Base-by-base conservation (phyloP, 1,140 invertebrate species). In the Achatina immaculata region DNA sequence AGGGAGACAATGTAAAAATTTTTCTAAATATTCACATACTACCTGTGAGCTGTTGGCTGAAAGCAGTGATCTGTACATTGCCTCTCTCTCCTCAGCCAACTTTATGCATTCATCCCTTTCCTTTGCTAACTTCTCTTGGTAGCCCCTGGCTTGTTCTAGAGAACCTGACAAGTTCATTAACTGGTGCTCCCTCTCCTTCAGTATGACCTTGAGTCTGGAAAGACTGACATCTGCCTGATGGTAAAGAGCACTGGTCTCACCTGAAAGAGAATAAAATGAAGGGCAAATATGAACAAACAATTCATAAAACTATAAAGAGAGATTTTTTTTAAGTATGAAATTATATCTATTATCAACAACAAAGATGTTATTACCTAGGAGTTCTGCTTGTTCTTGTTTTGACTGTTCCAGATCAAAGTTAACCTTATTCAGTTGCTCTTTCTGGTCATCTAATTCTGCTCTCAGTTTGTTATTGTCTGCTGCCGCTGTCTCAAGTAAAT, bases 121-220 rank as follows among this genome's bases (percentile, higher is more conserved):
- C 42, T 45, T 66, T 2, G 28, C 36, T 4, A 78, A n/a, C 42
- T 65, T 80, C 11, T 43, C 48, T 51, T 80, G 68, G 4, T 31
- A 31, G 21, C 3, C 42, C 40, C 65, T 80, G 7, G 68, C 79
- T 21, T 80, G 69, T 11, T 72, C 79, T 31, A 80, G 11, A 34
- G 42, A 42, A 36, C n/a, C 42, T 42, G 76, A 42, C 21, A 55
- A 34, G 31, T 43, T 45, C 28, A 72, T 79, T 80, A 78, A 51
- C 45, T 85, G 80, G 21, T 55, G 21, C 40, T 86, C 85, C 80
- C 83, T 84, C 72, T 79, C 43, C 34, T 45, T 78, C 24, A 86
- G 74, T 45, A 81, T 65, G 16, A 62, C 65, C 55, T 77, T 82
- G 21, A 86, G 48, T 21, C 68, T 80, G 24, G 71, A 79, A 19